Base-by-base conservation (phyloP, 2,797 vertebrate genomes). In the Pangasius djambal region DNA sequence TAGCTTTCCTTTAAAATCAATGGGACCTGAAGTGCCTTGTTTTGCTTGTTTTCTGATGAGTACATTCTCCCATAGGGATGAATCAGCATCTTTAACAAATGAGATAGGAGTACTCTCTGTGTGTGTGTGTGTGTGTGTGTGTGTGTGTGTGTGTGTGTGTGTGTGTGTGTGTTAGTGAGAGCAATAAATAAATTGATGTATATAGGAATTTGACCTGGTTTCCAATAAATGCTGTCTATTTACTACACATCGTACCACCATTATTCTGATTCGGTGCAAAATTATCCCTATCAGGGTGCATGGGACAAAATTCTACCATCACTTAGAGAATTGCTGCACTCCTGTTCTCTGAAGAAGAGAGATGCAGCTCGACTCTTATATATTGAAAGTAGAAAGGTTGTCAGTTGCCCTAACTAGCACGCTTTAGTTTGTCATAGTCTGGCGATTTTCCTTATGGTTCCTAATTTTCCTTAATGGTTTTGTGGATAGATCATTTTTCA, bases 1-100 rank as follows among this genome's bases (percentile, higher is more conserved):
- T 93, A 95, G 89, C 74, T 87, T 91, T 87, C 87, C 91, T 93
- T 94, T 92, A 92, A 94, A 95, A 95, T 95, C 94, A 94, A 95
- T 95, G 94, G 81, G 89, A 90, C 77, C 91, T 91, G 87, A 90
- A 92, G 88, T 89, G 90, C 82, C 86, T 88, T 89, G 88, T 90
- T 87, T 92, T 89, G 88, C 90, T 91, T 86, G 72, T 92, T 92
- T 77, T 89, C 48, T 90, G 90, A 90, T 92, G 90, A 89, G 90
- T 82, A 88, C 72, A 77, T 89, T 87, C 77, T 85, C 83, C 87
- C 77, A 86, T 87, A 77, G 86, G 88, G 88, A 90, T 91, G 85
- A 91, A 90, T 93, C 90, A 92, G 92, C 91, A 91, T 88, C 79
- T 90, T 90, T 83, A 75, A 89, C 86, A 91, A 90, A 90, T 90